Percentiles rank a stretch among this genome's conserved stretches.
Evolutionary conservation across 2,797 vertebrate species (phyloP).

Genomic region (Sus cebifrons): DNA sequence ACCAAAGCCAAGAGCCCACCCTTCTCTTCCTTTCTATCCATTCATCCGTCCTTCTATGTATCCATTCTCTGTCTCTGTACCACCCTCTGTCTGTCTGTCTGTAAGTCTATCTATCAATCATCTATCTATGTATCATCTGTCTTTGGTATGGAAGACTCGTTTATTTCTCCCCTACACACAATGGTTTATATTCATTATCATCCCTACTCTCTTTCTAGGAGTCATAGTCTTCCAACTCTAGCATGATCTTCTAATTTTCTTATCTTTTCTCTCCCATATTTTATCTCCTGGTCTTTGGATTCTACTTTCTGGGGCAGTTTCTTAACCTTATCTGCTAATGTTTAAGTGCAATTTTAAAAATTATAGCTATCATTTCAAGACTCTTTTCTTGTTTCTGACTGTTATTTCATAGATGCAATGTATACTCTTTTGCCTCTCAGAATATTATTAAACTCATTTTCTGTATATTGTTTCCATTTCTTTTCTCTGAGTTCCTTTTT

Average conservation of each 20-base stretch:
- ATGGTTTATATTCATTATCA: neutral
- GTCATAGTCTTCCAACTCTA: slow-evolving; percentile 5
- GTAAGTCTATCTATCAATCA: neutral
- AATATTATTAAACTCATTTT: slow-evolving; percentile 18
- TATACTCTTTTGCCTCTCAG: neutral
- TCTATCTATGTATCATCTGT: neutral
- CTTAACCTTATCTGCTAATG: slow-evolving; percentile 1
- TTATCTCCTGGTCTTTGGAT: neutral
- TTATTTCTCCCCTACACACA: neutral
- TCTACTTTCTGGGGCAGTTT: slow-evolving; percentile 37
- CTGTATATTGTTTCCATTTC: neutral
- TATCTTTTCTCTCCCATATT: neutral
- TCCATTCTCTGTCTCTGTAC: neutral
- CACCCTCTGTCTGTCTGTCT: neutral
- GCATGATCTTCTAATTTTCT: slow-evolving; percentile 16
- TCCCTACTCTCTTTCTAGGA: neutral
- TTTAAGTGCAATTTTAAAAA: neutral
- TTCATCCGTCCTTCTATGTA: neutral
- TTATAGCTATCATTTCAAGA: neutral
- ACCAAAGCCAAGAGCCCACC: neutral
- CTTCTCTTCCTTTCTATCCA: neutral
- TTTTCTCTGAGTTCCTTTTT: neutral
- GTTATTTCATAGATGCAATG: neutral
- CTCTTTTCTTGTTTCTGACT: neutral
- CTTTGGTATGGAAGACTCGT: neutral